Evolutionary conservation across 2,888 invertebrate species (phyloP).

Genomic region (Eupithecia subumbrata): DNA sequence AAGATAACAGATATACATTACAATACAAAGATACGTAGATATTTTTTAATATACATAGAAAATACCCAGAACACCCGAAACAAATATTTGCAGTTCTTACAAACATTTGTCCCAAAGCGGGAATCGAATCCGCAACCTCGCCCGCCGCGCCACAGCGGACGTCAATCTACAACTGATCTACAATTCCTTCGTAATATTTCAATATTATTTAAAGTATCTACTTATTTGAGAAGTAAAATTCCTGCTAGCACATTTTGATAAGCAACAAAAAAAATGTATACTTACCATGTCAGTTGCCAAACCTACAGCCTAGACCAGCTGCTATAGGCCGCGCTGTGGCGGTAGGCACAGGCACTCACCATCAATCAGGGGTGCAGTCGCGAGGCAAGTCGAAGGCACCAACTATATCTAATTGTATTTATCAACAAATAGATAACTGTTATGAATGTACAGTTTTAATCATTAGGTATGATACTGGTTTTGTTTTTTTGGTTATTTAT

Average conservation of each 20-base stretch:
- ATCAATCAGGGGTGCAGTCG: slow-evolving; percentile 56
- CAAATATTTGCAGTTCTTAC: no score
- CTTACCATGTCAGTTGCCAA: not conserved
- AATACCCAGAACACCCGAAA: no score
- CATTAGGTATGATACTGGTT: not conserved
- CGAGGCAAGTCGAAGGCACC: slow-evolving; percentile 36
- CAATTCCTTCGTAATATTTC: no score
- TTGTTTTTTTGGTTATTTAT: not conserved
- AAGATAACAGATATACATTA: no score
- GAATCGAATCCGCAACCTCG: no score
- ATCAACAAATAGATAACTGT: not conserved
- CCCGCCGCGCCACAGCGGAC: no score
- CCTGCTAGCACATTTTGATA: not conserved
- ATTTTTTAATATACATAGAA: no score
- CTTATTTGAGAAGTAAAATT: not conserved
- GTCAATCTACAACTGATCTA: no score
- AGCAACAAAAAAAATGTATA: not conserved
- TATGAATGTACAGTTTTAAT: not conserved
- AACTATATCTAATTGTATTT: not conserved
- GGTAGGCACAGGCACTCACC: slow-evolving; percentile 52
- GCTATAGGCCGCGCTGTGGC: slow-evolving; percentile 3
- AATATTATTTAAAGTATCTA: no score
- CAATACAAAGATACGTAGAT: no score
- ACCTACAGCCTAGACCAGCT: not conserved
- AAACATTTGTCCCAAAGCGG: no score